Conservation (phyloP, 2,888 invertebrate genomes). For the Doris montereyensis region DNA sequence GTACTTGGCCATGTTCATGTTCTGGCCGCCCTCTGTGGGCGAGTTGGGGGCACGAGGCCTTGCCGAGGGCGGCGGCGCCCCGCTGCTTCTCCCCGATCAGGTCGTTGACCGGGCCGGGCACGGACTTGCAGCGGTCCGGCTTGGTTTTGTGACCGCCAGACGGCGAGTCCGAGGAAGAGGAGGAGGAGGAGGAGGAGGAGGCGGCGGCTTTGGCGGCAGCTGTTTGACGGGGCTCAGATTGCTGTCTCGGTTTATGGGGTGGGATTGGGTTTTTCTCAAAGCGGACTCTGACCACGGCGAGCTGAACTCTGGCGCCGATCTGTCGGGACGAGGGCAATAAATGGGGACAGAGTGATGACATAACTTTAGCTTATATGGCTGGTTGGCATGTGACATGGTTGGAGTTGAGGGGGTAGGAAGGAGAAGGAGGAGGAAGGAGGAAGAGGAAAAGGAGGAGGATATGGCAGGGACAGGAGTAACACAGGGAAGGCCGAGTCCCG, state of each 20-base stretch:
- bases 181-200: too few relatives aligned
- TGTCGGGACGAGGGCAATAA: too few relatives aligned
- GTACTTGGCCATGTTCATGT: not conserved
- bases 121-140: conserved; percentile 61
- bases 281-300: conserved; percentile 73
- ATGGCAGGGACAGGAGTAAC: too few relatives aligned
- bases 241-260: conserved; percentile 70
- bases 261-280: conserved; percentile 75
- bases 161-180: conserved; percentile 28
- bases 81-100: conserved; percentile 33
- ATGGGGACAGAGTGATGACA: too few relatives aligned
- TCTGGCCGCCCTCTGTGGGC: conserved; percentile 49
- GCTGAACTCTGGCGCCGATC: conserved; percentile 72
- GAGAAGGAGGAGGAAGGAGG: not conserved
- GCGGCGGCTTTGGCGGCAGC: conserved; percentile 27
- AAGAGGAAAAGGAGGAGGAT: not conserved
- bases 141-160: conserved; percentile 45
- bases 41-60: conserved; percentile 59
- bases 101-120: conserved; percentile 55
- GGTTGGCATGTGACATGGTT: not conserved
- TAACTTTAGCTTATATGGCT: not conserved
- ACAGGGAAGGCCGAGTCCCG: too few relatives aligned
- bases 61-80: conserved; percentile 44
- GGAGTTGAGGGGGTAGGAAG: not conserved
- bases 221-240: conserved; percentile 37